Base-by-base conservation (phyloP, 2,113 vertebrate genomes). In the Mesitornis unicolor region DNA sequence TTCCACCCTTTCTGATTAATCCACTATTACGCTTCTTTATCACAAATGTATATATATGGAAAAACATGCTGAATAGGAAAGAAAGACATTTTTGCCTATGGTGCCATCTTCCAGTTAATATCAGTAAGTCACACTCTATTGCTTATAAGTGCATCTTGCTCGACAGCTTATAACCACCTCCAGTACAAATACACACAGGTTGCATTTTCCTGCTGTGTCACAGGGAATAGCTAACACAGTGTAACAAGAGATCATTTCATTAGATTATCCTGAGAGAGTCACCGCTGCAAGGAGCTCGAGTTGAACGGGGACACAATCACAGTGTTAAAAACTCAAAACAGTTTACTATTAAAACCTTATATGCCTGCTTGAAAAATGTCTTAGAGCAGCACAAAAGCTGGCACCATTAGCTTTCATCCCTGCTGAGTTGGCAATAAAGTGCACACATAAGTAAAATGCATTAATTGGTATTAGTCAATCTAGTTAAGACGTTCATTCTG, bases 381-480 rank as follows among this genome's bases (percentile, higher is more conserved):
- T 96, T 92, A 88, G 73, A 95, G 53, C 79, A 96, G 85, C 91
- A 96, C 82, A 96, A 91, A 96, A 95, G 70, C 84, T 95, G 86
- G 77, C 84, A 94, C 56, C 87, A 64, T 94, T 95, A 96, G 95
- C 68, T 75, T 82, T 33, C 82, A 88, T 97, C 96, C 95, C 95
- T 95, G 96, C 76, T 95, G 91, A 96, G 79, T 24, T 89, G 84
- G 91, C 91, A 95, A 89, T 93, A 92, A 97, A 96, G 91, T 91
- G 91, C 81, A 91, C 33, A 78, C 48, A 84, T 89, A 93, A 91
- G 93, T 95, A 92, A 92, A 96, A 91, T 57, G 71, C 91, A 92
- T 95, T 97, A 94, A 96, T 95, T 94, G 92, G 90, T 84, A 93
- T 93, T 94, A 97, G 87, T 97, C 90, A 94, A 70, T 93, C 87